These are phyloP conservation scores for Naso thynnoides DNA, from an alignment of 2,797 vertebrate genomes.

Conservation along the genomic window DNA sequence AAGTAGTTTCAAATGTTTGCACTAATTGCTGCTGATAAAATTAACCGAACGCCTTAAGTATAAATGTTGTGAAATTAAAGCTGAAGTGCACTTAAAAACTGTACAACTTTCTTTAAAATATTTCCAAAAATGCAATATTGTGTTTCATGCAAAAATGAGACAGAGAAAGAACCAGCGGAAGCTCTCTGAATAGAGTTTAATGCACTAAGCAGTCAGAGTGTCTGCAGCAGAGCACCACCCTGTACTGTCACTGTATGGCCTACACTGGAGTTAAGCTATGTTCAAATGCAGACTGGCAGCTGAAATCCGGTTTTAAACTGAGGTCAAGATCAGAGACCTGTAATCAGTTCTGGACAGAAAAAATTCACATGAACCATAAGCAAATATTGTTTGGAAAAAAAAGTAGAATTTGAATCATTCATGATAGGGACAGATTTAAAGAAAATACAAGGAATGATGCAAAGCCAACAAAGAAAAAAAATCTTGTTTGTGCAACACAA, in stretches of 20 bases:
- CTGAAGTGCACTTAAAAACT: slow-evolving; percentile 34
- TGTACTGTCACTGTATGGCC: too few species aligned
- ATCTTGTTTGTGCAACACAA: background rate
- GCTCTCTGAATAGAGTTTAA: background rate
- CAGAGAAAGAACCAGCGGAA: background rate
- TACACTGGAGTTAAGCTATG: background rate
- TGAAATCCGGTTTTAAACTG: background rate
- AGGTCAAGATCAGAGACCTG: background rate
- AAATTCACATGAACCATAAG: background rate
- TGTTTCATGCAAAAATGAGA: background rate
- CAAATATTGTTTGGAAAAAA: background rate
- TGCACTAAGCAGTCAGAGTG: background rate
- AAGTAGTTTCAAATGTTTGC: slow-evolving; percentile 21
- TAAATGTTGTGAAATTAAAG: slow-evolving; percentile 30
- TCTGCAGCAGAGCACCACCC: too few species aligned
- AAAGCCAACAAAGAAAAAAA: background rate
- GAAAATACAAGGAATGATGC: background rate
- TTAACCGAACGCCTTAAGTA: background rate
- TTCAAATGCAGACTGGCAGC: background rate
- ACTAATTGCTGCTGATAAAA: background rate
- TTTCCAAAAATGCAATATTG: background rate
- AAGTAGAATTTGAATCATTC: background rate
- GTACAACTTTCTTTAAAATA: background rate
- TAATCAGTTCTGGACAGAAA: background rate
- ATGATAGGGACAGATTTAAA: background rate